Evolutionary conservation across 2,797 vertebrate species (phyloP), one percentile per base, ranked within the genome.

Genomic region (Neosalanx taihuensis): DNA sequence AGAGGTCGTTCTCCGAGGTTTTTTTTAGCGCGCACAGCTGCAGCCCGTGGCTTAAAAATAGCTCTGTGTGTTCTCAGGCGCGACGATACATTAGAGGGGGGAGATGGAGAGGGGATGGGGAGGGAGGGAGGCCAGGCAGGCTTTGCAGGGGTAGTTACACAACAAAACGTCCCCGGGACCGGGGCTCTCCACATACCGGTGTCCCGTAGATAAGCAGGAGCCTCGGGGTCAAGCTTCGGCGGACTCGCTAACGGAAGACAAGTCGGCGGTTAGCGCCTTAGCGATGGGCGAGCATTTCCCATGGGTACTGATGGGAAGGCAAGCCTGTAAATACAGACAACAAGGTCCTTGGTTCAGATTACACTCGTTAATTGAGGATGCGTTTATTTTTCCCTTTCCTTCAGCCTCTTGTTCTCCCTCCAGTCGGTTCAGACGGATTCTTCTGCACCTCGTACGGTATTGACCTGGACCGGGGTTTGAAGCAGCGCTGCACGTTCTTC

Each of bases 31-130:
- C 78, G 66, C 35, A 60, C 69, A 62, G 84, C 69, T 81, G 41
- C 66, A 30, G 23, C 84, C 84, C 79, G 85, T 74, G 26, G 82
- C 85, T 86, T 89, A 90, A 91, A 91, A 90, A 91, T 91, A 91
- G 88, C 66, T 23, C 76, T 49, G 77, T 83, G 87, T 88, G 83
- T 84, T 79, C 68, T 87, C 75, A 81, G 72, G 74, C 78, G 23
- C 75, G 76, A 80, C 79, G 84, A 84, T 77, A 83, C 74, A 26
- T 1, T 26, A 26, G 23, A 72, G 83, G 33, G 65, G 79, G 4
- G 53, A 56, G 77, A 78, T 81, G 2, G 17, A 80, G 76, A 31
- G 46, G 7, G 74, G 35, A 12, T 46, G 79, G 82, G n/a, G 51
- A 33, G 75, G 23, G 46, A 29, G 78, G 83, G 78, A 80, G 84